Conservation (phyloP, 2,113 vertebrate species). For the Clarias gariepinus region DNA sequence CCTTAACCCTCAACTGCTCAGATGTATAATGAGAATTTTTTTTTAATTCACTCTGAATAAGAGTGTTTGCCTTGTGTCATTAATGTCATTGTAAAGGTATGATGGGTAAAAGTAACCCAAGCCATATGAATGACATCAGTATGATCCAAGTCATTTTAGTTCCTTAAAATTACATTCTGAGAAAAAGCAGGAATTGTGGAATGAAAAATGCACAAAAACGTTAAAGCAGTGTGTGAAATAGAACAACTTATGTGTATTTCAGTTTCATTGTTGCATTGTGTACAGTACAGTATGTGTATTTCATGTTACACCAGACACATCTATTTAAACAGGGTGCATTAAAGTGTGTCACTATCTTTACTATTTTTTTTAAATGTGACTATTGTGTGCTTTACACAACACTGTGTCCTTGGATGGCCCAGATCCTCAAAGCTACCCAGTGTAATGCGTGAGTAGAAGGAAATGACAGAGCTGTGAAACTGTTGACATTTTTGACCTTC, state of each 20-base stretch:
- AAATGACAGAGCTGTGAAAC: conserved; percentile 21
- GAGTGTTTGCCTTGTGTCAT: too few relatives aligned
- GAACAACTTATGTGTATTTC: neutral
- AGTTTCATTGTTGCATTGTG: neutral
- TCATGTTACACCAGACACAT: neutral
- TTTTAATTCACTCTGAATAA: too few relatives aligned
- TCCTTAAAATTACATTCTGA: neutral
- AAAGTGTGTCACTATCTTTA: neutral
- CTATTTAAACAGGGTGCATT: neutral
- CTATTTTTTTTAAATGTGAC: neutral
- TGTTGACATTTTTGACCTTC: conserved; percentile 1
- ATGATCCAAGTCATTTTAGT: neutral
- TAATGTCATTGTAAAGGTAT: too few relatives aligned
- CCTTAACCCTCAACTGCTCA: too few relatives aligned
- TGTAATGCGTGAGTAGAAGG: neutral
- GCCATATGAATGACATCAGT: neutral
- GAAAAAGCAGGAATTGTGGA: neutral
- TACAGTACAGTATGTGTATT: too few relatives aligned
- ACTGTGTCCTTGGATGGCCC: neutral
- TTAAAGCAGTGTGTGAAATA: neutral
- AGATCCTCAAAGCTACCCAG: neutral
- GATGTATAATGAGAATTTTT: too few relatives aligned
- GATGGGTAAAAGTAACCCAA: neutral
- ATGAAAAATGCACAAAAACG: neutral
- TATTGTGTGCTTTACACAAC: neutral